phyloP scores from a whole-genome alignment of 1,140 invertebrate genomes.

The Acyrthosiphon pisum region DNA sequence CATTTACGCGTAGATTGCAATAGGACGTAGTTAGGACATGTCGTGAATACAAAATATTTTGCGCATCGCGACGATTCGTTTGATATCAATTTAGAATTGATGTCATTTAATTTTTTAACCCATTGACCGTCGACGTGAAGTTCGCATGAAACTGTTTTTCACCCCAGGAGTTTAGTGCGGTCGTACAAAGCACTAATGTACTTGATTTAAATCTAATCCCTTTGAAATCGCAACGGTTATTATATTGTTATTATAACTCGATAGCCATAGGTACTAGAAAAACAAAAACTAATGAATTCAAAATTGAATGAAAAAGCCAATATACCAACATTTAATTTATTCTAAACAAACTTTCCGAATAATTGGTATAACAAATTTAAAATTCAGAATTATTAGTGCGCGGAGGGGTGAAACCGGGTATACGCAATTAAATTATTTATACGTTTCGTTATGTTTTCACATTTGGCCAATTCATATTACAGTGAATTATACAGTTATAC shows the following conservation, averaged over 20 bases:
- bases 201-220: neutral
- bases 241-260: neutral
- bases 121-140: neutral
- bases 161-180: neutral
- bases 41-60: neutral
- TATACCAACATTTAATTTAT: neutral
- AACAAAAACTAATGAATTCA: neutral
- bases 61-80: neutral
- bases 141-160: neutral
- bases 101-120: neutral
- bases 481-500: neutral
- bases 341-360: neutral
- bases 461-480: neutral
- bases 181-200: neutral
- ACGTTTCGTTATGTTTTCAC: neutral
- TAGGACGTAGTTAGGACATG: too few species aligned
- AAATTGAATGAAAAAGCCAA: neutral
- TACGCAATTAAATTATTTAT: constrained; percentile 5
- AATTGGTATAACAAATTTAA: neutral
- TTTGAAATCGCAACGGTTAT: neutral
- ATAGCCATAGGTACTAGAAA: neutral
- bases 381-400: neutral
- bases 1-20: neutral
- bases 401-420: neutral
- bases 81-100: neutral